A percentile compares a stretch with the other conserved stretches of the same genome.
Conservation (phyloP, 1,140 invertebrate species). For the Dufourea novaeangliae region DNA sequence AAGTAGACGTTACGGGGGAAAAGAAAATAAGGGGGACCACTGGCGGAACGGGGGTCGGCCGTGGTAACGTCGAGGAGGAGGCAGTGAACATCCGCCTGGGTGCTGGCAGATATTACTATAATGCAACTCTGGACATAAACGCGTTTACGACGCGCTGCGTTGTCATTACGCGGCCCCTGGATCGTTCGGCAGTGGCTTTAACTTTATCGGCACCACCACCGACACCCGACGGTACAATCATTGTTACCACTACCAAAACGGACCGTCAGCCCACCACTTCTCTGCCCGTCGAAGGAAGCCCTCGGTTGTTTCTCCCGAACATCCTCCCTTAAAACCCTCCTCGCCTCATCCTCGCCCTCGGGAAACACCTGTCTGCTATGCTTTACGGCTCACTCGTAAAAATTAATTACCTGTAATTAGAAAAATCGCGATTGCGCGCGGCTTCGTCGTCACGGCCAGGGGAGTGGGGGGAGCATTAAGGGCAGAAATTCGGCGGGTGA, state of each 20-base stretch:
- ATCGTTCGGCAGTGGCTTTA: conserved; percentile 79
- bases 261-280: conserved; percentile 15
- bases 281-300: conserved; percentile 8
- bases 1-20: conserved; percentile 22
- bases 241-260: conserved; percentile 60
- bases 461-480: neutral
- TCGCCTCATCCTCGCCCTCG: neutral
- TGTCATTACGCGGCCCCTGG: conserved; percentile 80
- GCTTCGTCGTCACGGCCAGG: neutral
- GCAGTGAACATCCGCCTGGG: conserved; percentile 71
- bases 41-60: conserved; percentile 46
- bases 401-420: conserved; percentile 75
- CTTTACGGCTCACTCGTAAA: conserved; percentile 73
- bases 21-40: conserved; percentile 51
- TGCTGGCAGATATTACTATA: conserved; percentile 80
- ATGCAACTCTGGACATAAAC: conserved; percentile 81
- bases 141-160: conserved; percentile 81
- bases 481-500: neutral
- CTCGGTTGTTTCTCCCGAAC: conserved; percentile 2
- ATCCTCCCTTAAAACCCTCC: neutral
- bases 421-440: conserved; percentile 61
- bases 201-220: conserved; percentile 78
- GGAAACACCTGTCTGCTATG: conserved; percentile 72
- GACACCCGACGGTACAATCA: conserved; percentile 57
- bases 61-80: conserved; percentile 64